Base-by-base conservation (phyloP, 2,113 vertebrate genomes). In the Antigone vipio region DNA sequence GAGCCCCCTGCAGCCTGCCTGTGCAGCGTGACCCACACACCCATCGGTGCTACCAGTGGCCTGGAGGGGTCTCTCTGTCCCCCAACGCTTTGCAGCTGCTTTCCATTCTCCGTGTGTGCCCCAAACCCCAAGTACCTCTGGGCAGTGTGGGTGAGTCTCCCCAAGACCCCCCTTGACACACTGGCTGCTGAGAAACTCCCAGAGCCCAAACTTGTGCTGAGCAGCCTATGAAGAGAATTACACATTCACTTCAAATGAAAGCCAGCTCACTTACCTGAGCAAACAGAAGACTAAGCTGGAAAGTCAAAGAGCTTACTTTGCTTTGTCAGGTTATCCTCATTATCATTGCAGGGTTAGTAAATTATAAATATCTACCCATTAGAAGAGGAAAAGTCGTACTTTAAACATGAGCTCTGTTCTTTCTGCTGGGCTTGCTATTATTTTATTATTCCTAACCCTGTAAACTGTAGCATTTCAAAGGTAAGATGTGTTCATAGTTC, bases 361-460 rank as follows among this genome's bases (percentile, higher is more conserved):
- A 90, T 92, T 84, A 92, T 84, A 86, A 91, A 84, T 94, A 75
- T 9, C 76, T 59, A 52, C 44, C 63, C 35, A 60, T 88, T 93
- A 93, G 64, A 64, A 76, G 45, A 92, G 49, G 24, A 63, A 77
- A 87, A 62, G 45, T 52, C 4, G 1, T 79, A 34, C 50, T 64
- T 87, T n/a, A 85, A 95, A 50, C 20, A 63, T 8, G 6, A 78
- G n/a, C 49, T 67, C 56, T 84, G 13, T 77, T 90, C 40, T 66
- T 91, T 78, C 64, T 89, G 4, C 40, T 74, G 72, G 49, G 52
- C 30, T 94, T 81, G 21, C 56, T 81, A 22, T 89, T 91, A 66
- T 56, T 92, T 91, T 64, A 64, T 74, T 80, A 52, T 88, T 90
- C 93, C 68, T 84, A 85, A 55, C 15, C 26, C 47, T 90, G 23